phyloP scores from a whole-genome alignment of 2,888 invertebrate species.

The Diadegma fenestrale region DNA sequence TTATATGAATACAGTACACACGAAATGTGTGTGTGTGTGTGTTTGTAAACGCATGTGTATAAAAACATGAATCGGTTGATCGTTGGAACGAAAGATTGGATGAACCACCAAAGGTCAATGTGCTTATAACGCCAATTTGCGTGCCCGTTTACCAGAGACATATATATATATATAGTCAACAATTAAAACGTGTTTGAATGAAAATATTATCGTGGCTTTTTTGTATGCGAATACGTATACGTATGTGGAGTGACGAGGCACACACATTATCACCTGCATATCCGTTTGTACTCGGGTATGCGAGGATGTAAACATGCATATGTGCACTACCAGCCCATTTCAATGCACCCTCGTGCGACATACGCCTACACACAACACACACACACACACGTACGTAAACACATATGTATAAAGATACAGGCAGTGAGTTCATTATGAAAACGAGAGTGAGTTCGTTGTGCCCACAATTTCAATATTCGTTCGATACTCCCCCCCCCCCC shows the following conservation, averaged over 20 bases:
- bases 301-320: slow-evolving; percentile 54
- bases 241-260: not conserved
- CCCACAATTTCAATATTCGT: slow-evolving; percentile 81
- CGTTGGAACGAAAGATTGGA: slow-evolving; percentile 68
- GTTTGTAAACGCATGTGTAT: not conserved
- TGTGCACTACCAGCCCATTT: slow-evolving; percentile 60
- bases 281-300: slow-evolving; percentile 21
- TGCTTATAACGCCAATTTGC: slow-evolving; percentile 67
- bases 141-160: slow-evolving; percentile 49
- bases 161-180: slow-evolving; percentile 61
- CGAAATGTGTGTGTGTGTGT: not conserved
- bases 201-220: slow-evolving; percentile 79
- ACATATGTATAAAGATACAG: slow-evolving; percentile 42
- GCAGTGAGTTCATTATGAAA: slow-evolving; percentile 81
- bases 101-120: slow-evolving; percentile 81
- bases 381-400: slow-evolving; percentile 2
- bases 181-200: slow-evolving; percentile 81
- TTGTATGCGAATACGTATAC: slow-evolving; percentile 45
- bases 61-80: slow-evolving; percentile 57
- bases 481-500: slow-evolving; percentile 72
- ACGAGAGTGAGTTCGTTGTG: slow-evolving; percentile 78
- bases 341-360: slow-evolving; percentile 66
- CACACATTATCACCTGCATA: slow-evolving; percentile 32
- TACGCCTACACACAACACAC: slow-evolving; percentile 50
- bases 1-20: not conserved